These are phyloP conservation scores for Microtus ochrogaster DNA, from an alignment of 2,113 vertebrate species.

Conservation along the genomic window DNA sequence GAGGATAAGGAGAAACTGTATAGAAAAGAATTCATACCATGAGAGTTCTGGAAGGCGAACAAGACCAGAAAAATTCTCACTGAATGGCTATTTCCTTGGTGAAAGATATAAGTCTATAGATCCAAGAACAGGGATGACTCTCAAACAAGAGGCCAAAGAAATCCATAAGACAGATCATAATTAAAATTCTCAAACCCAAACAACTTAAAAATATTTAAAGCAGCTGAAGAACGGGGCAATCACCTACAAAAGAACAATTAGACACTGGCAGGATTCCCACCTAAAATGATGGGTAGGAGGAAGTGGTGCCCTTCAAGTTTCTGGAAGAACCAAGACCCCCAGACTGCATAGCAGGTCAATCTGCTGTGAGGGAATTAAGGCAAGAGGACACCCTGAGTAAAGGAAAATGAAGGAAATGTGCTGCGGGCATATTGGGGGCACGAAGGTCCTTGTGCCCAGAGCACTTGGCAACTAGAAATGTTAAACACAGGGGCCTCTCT, in stretches of 20 bases:
- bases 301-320: neutral
- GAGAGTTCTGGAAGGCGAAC: neutral
- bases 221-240: neutral
- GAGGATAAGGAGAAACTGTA: neutral
- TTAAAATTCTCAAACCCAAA: neutral
- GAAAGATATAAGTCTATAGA: neutral
- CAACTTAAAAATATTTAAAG: conserved; percentile 10
- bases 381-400: neutral
- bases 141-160: neutral
- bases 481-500: neutral
- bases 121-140: neutral
- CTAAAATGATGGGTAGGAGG: neutral
- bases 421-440: neutral
- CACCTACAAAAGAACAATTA: neutral
- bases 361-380: neutral
- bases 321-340: neutral
- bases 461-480: neutral
- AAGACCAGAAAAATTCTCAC: neutral
- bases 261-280: neutral
- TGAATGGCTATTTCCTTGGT: neutral
- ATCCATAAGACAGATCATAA: neutral
- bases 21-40: neutral
- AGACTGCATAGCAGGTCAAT: neutral
- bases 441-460: neutral
- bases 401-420: neutral